Base-by-base conservation (phyloP, 2,113 vertebrate species). In the Cynoglossus semilaevis region DNA sequence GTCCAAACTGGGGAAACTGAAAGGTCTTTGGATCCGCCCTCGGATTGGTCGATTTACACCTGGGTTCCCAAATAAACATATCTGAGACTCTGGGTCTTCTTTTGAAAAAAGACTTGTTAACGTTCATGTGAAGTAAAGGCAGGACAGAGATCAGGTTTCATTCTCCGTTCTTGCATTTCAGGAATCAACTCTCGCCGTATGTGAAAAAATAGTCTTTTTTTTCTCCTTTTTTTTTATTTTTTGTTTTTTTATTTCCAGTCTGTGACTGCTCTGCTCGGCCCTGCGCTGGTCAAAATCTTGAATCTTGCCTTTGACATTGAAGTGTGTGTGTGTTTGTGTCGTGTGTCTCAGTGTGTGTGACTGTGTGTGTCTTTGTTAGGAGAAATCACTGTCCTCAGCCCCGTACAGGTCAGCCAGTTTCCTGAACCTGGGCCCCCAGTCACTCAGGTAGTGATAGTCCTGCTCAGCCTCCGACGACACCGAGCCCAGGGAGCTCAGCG, bases 371-470 rank as follows among this genome's bases (percentile, higher is more conserved):
- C 22, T 37, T 22, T 61, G 80, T 93, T 93, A 98, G 78, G 91
- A 94, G 89, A 95, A 93, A 84, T 95, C 93, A 45, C 90, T 92
- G 88, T 97, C 95, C 52, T 90, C 92, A 2, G 91, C 78, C 0
- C 94, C 94, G 7, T 98, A 98, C 92, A 98, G 91, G 65, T 97
- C 95, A 0, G 96, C 95, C 8, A 98, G 89, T 85, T 95, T 98
- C 80, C 93, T 93, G 87, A 98, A 98, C 1, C 95, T 88, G 0
- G 96, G 96, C 6, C 96, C 96, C 96, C 96, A 98, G 81, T 98
- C 94, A 76, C 93, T 95, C 63, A 98, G 92, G 87, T 98, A 98
- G 81, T 95, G 91, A 0, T 98, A 98, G 91, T 98, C 93, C 71
- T 98, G 94, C 60, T 94, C 93, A 2, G 90, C 92, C 0, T 95